Percentiles rank a stretch among this genome's conserved stretches.
Conservation (phyloP, 1,140 invertebrate genomes). For the Eciton burchellii region DNA sequence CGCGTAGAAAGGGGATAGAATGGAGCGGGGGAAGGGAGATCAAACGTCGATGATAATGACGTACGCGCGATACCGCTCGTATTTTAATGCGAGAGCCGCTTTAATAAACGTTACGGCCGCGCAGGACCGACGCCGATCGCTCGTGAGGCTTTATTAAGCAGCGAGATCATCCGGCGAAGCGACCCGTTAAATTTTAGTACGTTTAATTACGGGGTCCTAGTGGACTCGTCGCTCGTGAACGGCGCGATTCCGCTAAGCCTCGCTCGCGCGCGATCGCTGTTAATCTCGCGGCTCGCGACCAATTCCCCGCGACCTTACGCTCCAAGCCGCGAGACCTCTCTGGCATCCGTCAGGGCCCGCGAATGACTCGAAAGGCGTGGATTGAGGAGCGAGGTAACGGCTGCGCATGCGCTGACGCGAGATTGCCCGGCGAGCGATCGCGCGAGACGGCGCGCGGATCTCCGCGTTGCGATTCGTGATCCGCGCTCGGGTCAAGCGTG, state of each 20-base stretch:
- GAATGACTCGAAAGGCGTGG: too few relatives aligned
- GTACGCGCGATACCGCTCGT: slow-evolving; percentile 64
- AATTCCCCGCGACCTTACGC: neutral
- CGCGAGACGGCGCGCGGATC: too few relatives aligned
- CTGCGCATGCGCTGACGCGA: too few relatives aligned
- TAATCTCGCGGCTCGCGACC: slow-evolving; percentile 32
- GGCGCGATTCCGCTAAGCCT: slow-evolving; percentile 39
- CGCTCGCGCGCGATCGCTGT: neutral
- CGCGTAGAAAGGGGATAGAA: neutral
- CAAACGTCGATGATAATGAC: slow-evolving; percentile 68
- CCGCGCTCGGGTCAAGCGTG: neutral
- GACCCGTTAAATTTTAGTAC: slow-evolving; percentile 80
- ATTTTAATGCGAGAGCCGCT: slow-evolving; percentile 74
- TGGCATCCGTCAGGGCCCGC: too few relatives aligned
- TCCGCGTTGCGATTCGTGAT: neutral
- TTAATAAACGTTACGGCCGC: slow-evolving; percentile 75
- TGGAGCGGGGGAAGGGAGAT: neutral
- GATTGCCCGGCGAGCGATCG: too few relatives aligned
- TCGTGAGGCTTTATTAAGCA: slow-evolving; percentile 75
- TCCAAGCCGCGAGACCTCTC: neutral
- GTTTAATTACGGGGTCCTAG: slow-evolving; percentile 78
- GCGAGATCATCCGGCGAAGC: slow-evolving; percentile 62
- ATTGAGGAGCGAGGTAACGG: too few relatives aligned
- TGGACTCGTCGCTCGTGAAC: neutral
- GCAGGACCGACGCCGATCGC: slow-evolving; percentile 47